Conservation (phyloP, 2,888 invertebrate species). For the Volucella inflata region DNA sequence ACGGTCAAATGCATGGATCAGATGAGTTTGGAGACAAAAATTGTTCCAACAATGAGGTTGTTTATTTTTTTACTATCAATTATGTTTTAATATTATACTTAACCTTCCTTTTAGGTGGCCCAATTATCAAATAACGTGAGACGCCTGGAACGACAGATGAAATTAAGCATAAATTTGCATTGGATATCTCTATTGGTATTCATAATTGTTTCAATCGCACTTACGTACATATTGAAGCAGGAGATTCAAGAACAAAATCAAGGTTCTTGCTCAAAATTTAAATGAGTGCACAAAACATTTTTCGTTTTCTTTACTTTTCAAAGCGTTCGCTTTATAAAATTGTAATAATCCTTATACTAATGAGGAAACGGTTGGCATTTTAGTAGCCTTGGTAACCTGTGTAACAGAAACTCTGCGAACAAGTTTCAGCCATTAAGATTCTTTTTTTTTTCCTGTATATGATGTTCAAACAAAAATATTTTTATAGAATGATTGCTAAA, state of each 20-base stretch:
- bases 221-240: conserved; percentile 84
- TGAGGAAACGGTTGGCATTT: not conserved
- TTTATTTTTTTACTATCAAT: not conserved
- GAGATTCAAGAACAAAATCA: conserved; percentile 77
- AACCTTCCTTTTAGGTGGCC: conserved; percentile 77
- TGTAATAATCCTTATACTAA: conserved; percentile 24
- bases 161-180: conserved; percentile 84
- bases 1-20: conserved; percentile 83
- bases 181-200: conserved; percentile 84
- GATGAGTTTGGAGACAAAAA: conserved; percentile 76
- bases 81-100: not conserved
- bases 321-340: conserved; percentile 19
- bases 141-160: conserved; percentile 84
- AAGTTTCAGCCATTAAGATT: conserved; percentile 18
- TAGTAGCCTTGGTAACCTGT: conserved; percentile 1
- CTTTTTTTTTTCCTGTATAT: conserved; percentile 22
- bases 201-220: conserved; percentile 82
- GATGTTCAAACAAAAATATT: conserved; percentile 37
- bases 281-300: conserved; percentile 31
- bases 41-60: conserved; percentile 15
- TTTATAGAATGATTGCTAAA: conserved; percentile 26
- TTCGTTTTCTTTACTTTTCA: conserved; percentile 27
- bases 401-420: conserved; percentile 5
- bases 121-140: conserved; percentile 82
- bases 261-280: conserved; percentile 52